These are phyloP conservation scores for Battus philenor DNA, from an alignment of 1,140 invertebrate species.

Conservation along the genomic window DNA sequence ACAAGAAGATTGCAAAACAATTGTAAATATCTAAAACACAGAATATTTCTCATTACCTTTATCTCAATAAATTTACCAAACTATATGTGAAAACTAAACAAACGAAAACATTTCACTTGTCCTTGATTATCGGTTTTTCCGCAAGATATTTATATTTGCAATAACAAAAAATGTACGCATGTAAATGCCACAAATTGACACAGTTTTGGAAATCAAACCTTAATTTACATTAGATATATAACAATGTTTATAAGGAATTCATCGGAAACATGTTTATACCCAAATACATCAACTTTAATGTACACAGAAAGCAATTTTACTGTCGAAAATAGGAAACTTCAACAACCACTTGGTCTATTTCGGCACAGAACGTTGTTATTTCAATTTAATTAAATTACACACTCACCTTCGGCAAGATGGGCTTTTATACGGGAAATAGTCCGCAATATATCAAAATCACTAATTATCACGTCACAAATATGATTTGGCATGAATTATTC, in stretches of 20 bases:
- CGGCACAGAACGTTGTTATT: conserved; percentile 27
- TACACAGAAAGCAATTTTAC: too few species aligned
- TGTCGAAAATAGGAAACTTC: conserved; percentile 27
- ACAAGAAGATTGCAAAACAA: too few species aligned
- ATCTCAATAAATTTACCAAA: too few species aligned
- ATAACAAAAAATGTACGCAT: neutral
- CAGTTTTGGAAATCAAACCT: neutral
- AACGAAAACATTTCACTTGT: neutral
- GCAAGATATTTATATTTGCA: conserved; percentile 6
- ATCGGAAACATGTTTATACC: too few species aligned
- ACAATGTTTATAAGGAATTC: neutral
- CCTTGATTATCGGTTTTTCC: neutral
- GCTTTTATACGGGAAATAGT: neutral
- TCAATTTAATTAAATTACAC: conserved; percentile 5
- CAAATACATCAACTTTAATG: too few species aligned
- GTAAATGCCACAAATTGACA: neutral
- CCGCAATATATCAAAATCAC: conserved; percentile 3
- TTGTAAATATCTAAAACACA: too few species aligned
- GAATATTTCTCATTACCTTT: too few species aligned
- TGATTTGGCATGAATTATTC: conserved; percentile 26
- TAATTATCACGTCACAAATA: conserved; percentile 26
- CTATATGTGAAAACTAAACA: too few species aligned
- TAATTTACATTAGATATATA: neutral
- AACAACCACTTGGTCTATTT: conserved; percentile 46
- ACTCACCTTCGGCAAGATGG: conserved; percentile 12